These are phyloP conservation scores for Enteromius radiatus DNA, from an alignment of 2,797 vertebrate species.

Conservation along the genomic window DNA sequence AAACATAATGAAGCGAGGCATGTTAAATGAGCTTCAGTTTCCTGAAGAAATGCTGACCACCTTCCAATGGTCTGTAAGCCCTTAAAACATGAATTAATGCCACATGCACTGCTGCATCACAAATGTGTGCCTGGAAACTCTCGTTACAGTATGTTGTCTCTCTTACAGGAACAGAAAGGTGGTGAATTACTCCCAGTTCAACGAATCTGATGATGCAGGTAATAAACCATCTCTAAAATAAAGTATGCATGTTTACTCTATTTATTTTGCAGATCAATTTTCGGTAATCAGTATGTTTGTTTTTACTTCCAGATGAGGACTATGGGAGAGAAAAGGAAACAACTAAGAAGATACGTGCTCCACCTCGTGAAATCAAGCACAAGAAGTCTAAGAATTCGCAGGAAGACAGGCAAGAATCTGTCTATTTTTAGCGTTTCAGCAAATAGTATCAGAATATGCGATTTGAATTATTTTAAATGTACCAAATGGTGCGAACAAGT, in stretches of 20 bases:
- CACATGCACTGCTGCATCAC: background rate
- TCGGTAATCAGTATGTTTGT: too few species aligned
- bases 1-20: conserved; percentile 24
- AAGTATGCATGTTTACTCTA: background rate
- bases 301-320: conserved; percentile 85
- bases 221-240: conserved; percentile 55
- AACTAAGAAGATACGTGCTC: conserved; percentile 93
- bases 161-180: conserved; percentile 96
- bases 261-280: background rate
- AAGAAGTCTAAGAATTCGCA: conserved; percentile 96
- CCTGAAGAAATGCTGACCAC: background rate
- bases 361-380: conserved; percentile 93
- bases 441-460: background rate
- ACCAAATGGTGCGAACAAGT: background rate
- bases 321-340: conserved; percentile 88
- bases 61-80: background rate
- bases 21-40: conserved; percentile 34
- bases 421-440: background rate
- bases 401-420: conserved; percentile 85
- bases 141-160: conserved; percentile 56
- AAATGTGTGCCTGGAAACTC: background rate
- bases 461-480: background rate
- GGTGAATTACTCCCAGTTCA: conserved; percentile 99
- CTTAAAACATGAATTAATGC: background rate
- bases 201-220: conserved; percentile 98